Evolutionary conservation across 2,797 vertebrate genomes (phyloP).

Genomic region (Pangasius sanitwongsei): DNA sequence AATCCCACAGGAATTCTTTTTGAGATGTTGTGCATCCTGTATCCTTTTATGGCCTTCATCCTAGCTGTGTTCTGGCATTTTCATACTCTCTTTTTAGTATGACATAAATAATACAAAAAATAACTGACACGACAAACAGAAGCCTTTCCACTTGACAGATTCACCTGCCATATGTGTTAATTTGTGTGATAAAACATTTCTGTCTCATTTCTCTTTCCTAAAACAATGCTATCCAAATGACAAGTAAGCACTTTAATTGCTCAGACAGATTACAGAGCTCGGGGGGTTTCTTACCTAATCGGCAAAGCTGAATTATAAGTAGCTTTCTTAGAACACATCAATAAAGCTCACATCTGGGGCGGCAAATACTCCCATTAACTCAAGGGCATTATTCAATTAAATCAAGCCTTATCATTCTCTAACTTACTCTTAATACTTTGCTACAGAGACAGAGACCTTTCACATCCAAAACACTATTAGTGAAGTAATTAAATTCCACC

Average conservation of each 20-base stretch:
- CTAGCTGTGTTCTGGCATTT: neutral
- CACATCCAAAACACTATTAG: constrained; percentile 5
- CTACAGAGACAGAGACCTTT: constrained; percentile 17
- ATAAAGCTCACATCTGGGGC: constrained; percentile 23
- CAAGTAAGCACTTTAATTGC: neutral
- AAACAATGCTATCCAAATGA: neutral
- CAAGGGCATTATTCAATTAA: constrained; percentile 32
- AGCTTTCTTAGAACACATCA: constrained; percentile 43
- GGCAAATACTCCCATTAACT: constrained; percentile 26
- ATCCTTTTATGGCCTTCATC: constrained; percentile 53
- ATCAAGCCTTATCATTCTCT: constrained; percentile 13
- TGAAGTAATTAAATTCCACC: constrained; percentile 31
- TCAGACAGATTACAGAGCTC: constrained; percentile 9
- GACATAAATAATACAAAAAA: neutral
- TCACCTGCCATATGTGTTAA: neutral
- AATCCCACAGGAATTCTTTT: constrained; percentile 54
- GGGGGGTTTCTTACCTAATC: neutral
- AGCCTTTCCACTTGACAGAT: neutral
- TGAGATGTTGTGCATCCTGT: constrained; percentile 39
- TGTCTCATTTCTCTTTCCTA: neutral
- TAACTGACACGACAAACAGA: neutral
- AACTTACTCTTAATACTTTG: constrained; percentile 7
- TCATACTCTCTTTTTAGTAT: neutral
- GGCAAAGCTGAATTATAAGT: constrained; percentile 13
- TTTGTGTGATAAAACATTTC: neutral